phyloP scores from a whole-genome alignment of 2,888 invertebrate species.

The Acheta domesticus region DNA sequence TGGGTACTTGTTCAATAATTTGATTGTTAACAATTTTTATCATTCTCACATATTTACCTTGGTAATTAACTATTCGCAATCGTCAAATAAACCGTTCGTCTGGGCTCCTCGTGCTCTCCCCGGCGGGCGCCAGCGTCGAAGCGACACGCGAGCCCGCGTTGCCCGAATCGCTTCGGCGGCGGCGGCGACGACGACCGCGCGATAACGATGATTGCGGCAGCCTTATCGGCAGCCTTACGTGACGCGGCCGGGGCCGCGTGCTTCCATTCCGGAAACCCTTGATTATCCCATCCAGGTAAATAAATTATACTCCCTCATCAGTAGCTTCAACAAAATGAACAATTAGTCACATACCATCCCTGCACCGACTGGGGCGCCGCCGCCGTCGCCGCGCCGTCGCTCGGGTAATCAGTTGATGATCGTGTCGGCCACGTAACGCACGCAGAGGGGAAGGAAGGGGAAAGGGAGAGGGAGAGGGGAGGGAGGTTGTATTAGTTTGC shows the following conservation, averaged over 20 bases:
- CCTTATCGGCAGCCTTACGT: background rate
- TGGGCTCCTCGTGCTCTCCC: no score
- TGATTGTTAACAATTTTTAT: no score
- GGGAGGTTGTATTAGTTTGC: slow-evolving; percentile 4
- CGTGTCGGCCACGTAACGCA: slow-evolving; percentile 18
- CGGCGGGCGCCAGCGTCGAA: no score
- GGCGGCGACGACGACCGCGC: no score
- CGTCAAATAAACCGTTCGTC: no score
- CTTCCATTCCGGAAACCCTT: background rate
- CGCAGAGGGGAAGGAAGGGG: background rate
- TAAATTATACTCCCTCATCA: slow-evolving; percentile 18
- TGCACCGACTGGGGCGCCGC: background rate
- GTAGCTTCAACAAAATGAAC: slow-evolving; percentile 7
- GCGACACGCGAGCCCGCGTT: no score
- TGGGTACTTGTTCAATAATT: no score
- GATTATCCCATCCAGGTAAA: slow-evolving; percentile 18
- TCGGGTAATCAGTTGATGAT: background rate
- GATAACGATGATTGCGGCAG: background rate
- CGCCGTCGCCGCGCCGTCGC: background rate
- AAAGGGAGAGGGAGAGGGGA: background rate
- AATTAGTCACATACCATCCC: slow-evolving; percentile 18
- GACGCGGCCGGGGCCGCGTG: background rate
- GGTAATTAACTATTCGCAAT: no score
- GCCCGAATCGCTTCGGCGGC: no score
- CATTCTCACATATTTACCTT: no score